These are phyloP conservation scores for Coptodon bakossiorum DNA, from an alignment of 2,113 vertebrate species.

Conservation along the genomic window DNA sequence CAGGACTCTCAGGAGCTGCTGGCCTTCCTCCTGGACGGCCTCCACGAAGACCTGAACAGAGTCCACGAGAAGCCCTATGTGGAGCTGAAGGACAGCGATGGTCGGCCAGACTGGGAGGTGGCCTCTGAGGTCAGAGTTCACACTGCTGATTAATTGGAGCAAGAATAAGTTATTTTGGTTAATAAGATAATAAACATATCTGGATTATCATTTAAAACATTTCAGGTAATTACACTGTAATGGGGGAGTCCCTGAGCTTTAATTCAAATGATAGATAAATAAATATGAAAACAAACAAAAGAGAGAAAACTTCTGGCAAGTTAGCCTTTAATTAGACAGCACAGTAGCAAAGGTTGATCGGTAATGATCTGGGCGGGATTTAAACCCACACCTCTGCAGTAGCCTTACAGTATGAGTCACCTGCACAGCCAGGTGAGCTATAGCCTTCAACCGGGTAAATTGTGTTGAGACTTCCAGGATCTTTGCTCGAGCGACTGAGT, in stretches of 20 bases:
- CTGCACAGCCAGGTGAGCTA: neutral
- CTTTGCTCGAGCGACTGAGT: neutral
- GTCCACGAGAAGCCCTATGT: slow-evolving; percentile 98
- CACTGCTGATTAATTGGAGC: neutral
- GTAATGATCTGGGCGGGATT: neutral
- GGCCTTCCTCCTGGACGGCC: slow-evolving; percentile 96
- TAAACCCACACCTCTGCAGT: neutral
- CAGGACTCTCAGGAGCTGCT: slow-evolving; percentile 97
- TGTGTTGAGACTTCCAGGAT: neutral
- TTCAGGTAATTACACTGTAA: neutral
- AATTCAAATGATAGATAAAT: neutral
- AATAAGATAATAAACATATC: neutral
- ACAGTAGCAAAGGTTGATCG: neutral
- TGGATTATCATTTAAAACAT: neutral
- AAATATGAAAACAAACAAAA: neutral
- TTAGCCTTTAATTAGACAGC: neutral
- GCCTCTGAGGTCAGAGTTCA: slow-evolving; percentile 85
- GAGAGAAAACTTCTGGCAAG: neutral
- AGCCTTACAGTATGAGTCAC: neutral
- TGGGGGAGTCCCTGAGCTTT: neutral
- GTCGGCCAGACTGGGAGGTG: slow-evolving; percentile 93
- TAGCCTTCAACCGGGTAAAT: neutral
- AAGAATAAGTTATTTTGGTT: neutral
- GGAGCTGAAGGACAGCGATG: slow-evolving; percentile 94
- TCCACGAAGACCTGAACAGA: slow-evolving; percentile 95